These are phyloP conservation scores for Cydia fagiglandana DNA, from an alignment of 1,140 invertebrate genomes.

Conservation along the genomic window DNA sequence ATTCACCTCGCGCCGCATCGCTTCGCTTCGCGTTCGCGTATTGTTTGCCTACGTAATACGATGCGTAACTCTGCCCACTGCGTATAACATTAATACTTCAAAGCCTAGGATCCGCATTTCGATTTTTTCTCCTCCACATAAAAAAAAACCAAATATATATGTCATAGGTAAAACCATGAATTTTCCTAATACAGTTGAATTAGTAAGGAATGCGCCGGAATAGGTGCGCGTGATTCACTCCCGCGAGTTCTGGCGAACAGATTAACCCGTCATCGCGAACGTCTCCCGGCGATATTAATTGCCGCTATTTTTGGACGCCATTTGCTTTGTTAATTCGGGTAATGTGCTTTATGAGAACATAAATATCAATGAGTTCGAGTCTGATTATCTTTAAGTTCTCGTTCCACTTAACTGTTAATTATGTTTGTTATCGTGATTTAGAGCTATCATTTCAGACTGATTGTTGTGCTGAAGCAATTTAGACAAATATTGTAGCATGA, in stretches of 20 bases:
- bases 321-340: slow-evolving; percentile 16
- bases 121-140: too few relatives aligned
- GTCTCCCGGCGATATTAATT: slow-evolving; percentile 29
- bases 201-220: not conserved
- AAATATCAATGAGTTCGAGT: slow-evolving; percentile 15
- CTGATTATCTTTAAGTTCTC: slow-evolving; percentile 13
- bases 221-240: slow-evolving; percentile 23
- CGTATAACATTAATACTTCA: too few relatives aligned
- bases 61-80: too few relatives aligned
- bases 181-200: not conserved
- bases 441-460: not conserved
- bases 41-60: too few relatives aligned
- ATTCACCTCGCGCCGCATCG: too few relatives aligned
- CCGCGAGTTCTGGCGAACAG: slow-evolving; percentile 9
- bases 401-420: not conserved
- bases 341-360: slow-evolving; percentile 14
- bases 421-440: not conserved
- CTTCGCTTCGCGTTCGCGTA: too few relatives aligned
- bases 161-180: too few relatives aligned
- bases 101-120: too few relatives aligned
- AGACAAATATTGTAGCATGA: too few relatives aligned
- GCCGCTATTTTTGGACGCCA: slow-evolving; percentile 22
- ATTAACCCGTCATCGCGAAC: slow-evolving; percentile 18
- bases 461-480: not conserved
- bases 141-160: too few relatives aligned